These are phyloP conservation scores for Geococcyx californianus DNA, from an alignment of 2,113 vertebrate genomes.

Conservation along the genomic window DNA sequence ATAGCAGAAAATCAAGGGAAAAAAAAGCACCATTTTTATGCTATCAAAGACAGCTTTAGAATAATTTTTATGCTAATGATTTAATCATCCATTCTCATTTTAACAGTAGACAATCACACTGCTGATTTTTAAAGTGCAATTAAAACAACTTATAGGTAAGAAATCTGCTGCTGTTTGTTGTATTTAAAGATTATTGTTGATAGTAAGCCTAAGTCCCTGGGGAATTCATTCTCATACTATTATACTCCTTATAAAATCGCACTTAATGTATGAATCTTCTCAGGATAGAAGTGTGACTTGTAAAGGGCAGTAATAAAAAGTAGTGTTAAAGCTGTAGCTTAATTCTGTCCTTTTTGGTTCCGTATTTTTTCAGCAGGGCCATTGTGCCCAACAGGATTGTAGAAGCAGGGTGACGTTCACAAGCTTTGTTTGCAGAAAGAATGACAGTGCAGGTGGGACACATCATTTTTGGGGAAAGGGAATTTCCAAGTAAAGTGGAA, in stretches of 20 bases:
- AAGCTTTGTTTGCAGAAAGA: background rate
- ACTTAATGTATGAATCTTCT: background rate
- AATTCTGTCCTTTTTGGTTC: background rate
- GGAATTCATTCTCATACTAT: background rate
- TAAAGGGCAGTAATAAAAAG: background rate
- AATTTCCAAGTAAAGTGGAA: background rate
- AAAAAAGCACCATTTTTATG: background rate
- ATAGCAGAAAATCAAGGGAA: background rate
- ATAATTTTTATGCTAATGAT: background rate
- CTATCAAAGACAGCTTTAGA: background rate
- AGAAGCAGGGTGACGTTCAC: background rate
- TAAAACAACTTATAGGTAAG: background rate
- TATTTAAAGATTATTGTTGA: background rate
- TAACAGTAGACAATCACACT: background rate
- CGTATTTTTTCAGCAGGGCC: background rate
- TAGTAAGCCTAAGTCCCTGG: background rate
- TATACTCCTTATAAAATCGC: background rate
- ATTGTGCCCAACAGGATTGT: background rate
- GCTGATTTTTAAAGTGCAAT: background rate
- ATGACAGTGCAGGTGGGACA: background rate
- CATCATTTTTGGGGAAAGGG: background rate
- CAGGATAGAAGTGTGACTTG: background rate
- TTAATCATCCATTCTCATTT: background rate
- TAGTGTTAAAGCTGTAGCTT: background rate
- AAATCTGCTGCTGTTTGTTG: background rate